Evolutionary conservation across 2,888 invertebrate species (phyloP), one percentile per base, ranked within the genome.

Genomic region (Spodoptera picta): DNA sequence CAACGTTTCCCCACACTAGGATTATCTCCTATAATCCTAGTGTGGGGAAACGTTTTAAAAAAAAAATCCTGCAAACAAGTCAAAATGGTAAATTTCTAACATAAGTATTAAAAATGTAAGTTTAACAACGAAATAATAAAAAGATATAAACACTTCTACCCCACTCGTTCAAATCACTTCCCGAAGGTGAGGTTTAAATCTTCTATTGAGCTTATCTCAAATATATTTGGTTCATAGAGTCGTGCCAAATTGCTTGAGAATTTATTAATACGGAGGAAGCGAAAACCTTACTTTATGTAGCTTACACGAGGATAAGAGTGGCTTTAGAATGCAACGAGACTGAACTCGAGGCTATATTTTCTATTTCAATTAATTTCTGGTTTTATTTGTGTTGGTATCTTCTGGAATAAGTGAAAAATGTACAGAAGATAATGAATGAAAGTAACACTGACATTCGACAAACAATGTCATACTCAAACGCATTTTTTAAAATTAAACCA

Each of bases 221-320:
- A 73, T 54, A 73, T 48, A 27, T 73, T 73, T 52, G 69, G 63
- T 70, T 55, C 57, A 64, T 54, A 72, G 59, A 48, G 64, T 64
- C 74, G 74, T 74, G 71, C 71, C 71, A 72, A 72, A 74, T 74
- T 69, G 74, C 63, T 59, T 60, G 27, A 64, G 53, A 69, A 69
- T 71, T 73, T 71, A 74, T 68, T 59, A 69, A 59, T 50, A 53
- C 24, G 45, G 45, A 45, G 73, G 73, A 60, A 57, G 55, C 27
- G 50, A 51, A 67, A 52, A 46, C 53, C 36, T 59, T 55, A 49
- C 48, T 70, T 73, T 70, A 70, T 73, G 42, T 54, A 48, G 36
- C 55, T 49, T 48, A 67, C 60, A 42, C 49, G 56, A 50, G 48
- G 56, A 45, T 67, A 36, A 47, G 44, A 67, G 43, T 19, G 47